phyloP scores from a whole-genome alignment of 2,888 invertebrate species.

The Portevinia maculata region DNA sequence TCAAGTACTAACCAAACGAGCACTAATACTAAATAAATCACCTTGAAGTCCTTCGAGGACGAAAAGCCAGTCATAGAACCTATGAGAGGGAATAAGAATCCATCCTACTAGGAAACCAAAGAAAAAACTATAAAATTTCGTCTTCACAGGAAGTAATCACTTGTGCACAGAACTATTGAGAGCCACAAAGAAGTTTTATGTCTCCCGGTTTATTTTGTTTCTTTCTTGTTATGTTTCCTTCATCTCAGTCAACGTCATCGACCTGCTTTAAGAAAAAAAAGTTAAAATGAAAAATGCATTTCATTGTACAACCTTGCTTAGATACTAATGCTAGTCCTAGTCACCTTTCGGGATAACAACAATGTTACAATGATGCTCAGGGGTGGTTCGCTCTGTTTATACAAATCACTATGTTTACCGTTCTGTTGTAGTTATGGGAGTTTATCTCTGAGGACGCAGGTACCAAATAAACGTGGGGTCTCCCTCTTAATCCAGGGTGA shows the following conservation, averaged over 20 bases:
- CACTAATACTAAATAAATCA: constrained; percentile 72
- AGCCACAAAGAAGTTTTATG: constrained; percentile 27
- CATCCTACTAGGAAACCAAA: not conserved
- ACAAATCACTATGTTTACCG: not conserved
- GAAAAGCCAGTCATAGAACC: constrained; percentile 25
- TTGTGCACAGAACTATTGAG: constrained; percentile 43
- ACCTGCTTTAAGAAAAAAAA: constrained; percentile 9
- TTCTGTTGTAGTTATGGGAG: not conserved
- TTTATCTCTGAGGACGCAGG: constrained; percentile 25
- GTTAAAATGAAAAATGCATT: constrained; percentile 51
- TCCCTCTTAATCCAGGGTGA: constrained; percentile 13
- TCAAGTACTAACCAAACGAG: constrained; percentile 60
- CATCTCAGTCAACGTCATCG: not conserved
- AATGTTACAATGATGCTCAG: constrained; percentile 33
- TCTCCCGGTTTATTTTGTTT: constrained; percentile 12
- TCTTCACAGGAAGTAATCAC: constrained; percentile 55
- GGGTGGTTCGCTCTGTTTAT: not conserved
- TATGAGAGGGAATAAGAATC: constrained; percentile 13
- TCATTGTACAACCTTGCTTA: constrained; percentile 32
- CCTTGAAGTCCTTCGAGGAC: constrained; percentile 51
- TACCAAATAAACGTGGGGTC: constrained; percentile 1
- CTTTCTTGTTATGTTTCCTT: not conserved
- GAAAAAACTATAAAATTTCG: constrained; percentile 23
- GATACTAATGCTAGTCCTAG: too few species aligned
- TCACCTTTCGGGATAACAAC: constrained; percentile 38